Conservation (phyloP, 2,888 invertebrate species). For the Mimachlamys varia region DNA sequence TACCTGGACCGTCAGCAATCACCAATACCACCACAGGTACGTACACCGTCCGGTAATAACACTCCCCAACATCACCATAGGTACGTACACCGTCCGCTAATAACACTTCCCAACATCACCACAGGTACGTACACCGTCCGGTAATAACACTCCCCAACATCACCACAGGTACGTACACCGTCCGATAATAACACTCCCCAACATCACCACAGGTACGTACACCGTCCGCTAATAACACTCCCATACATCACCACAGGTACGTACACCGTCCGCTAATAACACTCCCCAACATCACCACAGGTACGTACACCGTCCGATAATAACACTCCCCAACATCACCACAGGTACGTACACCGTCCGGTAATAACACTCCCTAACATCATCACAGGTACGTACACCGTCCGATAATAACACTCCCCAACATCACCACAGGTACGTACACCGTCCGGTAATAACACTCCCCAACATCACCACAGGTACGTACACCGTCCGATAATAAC, state of each 20-base stretch:
- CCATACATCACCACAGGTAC: too few relatives aligned
- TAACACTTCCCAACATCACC: not conserved
- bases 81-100: slow-evolving; percentile 5
- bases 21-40: not conserved
- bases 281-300: not conserved
- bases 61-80: too few relatives aligned
- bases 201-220: not conserved
- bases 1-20: slow-evolving; percentile 8
- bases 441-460: not conserved
- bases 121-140: slow-evolving; percentile 16
- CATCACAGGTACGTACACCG: slow-evolving; percentile 10
- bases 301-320: slow-evolving; percentile 5
- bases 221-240: too few relatives aligned
- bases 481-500: not conserved
- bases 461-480: not conserved
- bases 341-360: too few relatives aligned
- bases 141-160: not conserved
- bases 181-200: not conserved
- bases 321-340: not conserved
- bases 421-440: not conserved
- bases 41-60: not conserved
- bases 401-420: not conserved
- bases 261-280: not conserved
- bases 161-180: not conserved
- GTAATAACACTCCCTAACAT: too few relatives aligned